These are phyloP conservation scores for Odontamblyopus lacepedii DNA, from an alignment of 2,797 vertebrate genomes.

Conservation along the genomic window DNA sequence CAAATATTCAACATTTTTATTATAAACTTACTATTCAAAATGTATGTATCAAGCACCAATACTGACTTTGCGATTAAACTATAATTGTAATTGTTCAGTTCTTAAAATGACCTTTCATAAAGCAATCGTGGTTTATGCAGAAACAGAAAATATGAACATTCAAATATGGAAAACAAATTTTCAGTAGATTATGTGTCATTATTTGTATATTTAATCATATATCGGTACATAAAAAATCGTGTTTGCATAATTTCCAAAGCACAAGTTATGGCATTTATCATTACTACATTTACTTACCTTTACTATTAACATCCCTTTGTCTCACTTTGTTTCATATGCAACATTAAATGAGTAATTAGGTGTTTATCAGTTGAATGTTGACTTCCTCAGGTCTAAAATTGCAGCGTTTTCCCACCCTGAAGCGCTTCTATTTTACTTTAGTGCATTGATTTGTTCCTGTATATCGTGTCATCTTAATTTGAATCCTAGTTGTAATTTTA, in stretches of 20 bases:
- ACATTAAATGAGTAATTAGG: neutral
- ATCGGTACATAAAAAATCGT: neutral
- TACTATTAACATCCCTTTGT: neutral
- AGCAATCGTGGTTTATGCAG: too few relatives aligned
- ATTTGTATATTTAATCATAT: too few relatives aligned
- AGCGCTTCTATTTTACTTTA: neutral
- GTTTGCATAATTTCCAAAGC: neutral
- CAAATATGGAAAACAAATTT: too few relatives aligned
- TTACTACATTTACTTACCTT: neutral
- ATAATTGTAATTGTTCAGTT: too few relatives aligned
- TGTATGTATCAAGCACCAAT: too few relatives aligned
- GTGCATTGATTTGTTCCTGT: neutral
- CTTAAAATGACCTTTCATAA: too few relatives aligned
- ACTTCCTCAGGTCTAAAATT: conserved; percentile 1
- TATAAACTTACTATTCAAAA: neutral
- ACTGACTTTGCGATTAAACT: too few relatives aligned
- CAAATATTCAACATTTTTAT: too few relatives aligned
- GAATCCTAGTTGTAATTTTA: neutral
- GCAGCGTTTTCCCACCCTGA: neutral
- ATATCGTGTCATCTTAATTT: neutral
- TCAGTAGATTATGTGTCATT: neutral
- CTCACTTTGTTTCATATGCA: neutral
- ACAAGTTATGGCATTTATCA: neutral
- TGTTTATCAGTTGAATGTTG: neutral
- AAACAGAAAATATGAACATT: too few relatives aligned